Evolutionary conservation across 2,113 vertebrate genomes (phyloP).

Genomic region (Cephalopholis sonnerati): DNA sequence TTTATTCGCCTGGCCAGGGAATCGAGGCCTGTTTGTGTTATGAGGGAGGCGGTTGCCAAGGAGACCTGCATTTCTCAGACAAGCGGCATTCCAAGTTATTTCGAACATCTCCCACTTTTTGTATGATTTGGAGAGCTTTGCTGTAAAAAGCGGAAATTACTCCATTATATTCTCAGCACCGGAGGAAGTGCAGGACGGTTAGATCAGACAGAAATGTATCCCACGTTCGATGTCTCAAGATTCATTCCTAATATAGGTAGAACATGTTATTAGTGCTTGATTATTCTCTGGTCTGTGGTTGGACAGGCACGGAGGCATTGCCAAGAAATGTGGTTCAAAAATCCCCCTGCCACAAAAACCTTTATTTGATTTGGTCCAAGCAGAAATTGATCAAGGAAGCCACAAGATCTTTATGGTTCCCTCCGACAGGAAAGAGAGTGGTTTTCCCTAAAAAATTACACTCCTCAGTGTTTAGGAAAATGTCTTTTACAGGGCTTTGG

Average conservation of each 20-base stretch:
- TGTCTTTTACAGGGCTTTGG: neutral
- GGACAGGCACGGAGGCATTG: neutral
- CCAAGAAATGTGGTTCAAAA: conserved; percentile 56
- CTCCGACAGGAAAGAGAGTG: conserved; percentile 34
- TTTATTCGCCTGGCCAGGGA: conserved; percentile 70
- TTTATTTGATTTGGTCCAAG: conserved; percentile 55
- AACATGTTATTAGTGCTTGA: conserved; percentile 62
- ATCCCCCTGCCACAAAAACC: conserved; percentile 44
- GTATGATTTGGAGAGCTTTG: conserved; percentile 7
- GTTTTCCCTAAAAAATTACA: conserved; percentile 16
- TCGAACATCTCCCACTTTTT: conserved; percentile 58
- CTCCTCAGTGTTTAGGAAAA: conserved; percentile 31
- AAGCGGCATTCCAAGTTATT: conserved; percentile 76
- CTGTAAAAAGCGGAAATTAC: conserved; percentile 20
- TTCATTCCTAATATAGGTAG: conserved; percentile 13
- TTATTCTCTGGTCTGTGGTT: conserved; percentile 37
- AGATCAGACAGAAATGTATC: neutral
- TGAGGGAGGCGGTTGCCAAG: conserved; percentile 72
- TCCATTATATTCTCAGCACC: neutral
- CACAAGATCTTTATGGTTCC: conserved; percentile 26
- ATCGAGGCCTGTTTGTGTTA: conserved; percentile 81
- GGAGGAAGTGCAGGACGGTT: neutral
- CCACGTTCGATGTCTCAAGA: conserved; percentile 18
- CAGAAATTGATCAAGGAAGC: conserved; percentile 48
- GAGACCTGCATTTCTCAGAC: conserved; percentile 76